phyloP scores from a whole-genome alignment of 2,888 invertebrate genomes.

The Gastracanthus pulcherrimus region DNA sequence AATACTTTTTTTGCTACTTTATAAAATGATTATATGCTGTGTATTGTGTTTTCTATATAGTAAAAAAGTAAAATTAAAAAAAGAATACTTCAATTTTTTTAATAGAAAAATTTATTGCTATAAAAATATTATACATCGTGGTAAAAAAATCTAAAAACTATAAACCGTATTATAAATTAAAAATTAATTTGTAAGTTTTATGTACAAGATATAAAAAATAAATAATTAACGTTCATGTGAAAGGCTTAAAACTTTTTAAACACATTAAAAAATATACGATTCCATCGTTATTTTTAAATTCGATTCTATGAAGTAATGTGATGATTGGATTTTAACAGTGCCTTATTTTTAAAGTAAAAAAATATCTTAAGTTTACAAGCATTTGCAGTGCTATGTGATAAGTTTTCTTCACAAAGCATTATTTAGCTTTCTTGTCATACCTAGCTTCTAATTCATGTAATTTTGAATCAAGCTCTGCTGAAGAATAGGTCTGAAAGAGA shows the following conservation, averaged over 20 bases:
- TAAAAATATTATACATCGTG: neutral
- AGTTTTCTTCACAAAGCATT: conserved; percentile 26
- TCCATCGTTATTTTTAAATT: neutral
- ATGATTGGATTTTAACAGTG: neutral
- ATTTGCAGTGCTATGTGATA: conserved; percentile 33
- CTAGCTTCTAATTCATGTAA: conserved; percentile 70
- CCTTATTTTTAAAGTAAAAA: neutral
- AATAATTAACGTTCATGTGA: neutral
- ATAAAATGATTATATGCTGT: too few relatives aligned
- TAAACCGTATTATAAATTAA: too few relatives aligned
- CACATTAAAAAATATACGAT: neutral
- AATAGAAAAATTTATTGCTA: too few relatives aligned
- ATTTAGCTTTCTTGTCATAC: conserved; percentile 67
- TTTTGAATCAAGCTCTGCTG: conserved; percentile 70
- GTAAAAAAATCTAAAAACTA: neutral
- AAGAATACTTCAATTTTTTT: too few relatives aligned
- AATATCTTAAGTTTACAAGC: conserved; percentile 24
- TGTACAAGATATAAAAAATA: too few relatives aligned
- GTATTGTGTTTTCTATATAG: too few relatives aligned
- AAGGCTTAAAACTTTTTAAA: neutral
- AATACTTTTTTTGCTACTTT: too few relatives aligned
- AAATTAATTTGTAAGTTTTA: too few relatives aligned
- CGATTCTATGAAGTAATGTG: neutral
- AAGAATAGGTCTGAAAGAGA: conserved; percentile 70
- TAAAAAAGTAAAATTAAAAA: too few relatives aligned